Conservation (phyloP, 2,113 vertebrate genomes). For the Indicator indicator region DNA sequence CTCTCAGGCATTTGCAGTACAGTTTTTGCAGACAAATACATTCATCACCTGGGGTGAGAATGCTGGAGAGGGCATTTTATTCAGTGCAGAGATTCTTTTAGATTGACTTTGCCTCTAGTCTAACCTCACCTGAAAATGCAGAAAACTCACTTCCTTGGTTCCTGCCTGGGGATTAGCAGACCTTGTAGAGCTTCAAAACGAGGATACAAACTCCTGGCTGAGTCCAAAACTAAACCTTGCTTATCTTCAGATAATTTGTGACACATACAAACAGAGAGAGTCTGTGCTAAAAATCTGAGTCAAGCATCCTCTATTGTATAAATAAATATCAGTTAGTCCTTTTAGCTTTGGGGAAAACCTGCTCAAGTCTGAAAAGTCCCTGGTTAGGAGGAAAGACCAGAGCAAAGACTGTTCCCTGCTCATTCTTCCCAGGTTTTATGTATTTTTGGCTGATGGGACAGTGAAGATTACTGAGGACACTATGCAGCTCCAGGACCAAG, state of each 20-base stretch:
- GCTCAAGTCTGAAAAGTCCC: neutral
- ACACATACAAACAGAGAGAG: neutral
- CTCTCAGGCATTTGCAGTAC: neutral
- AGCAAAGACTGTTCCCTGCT: neutral
- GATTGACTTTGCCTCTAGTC: neutral
- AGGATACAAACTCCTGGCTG: neutral
- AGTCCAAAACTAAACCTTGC: neutral
- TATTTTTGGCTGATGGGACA: neutral
- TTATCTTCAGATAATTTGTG: neutral
- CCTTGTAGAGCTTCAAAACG: neutral
- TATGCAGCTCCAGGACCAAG: neutral
- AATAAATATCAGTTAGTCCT: neutral
- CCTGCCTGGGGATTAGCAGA: neutral
- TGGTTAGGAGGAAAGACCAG: neutral
- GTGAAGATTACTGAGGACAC: neutral
- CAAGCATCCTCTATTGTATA: neutral
- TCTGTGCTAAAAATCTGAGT: neutral
- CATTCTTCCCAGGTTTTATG: neutral
- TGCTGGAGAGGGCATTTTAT: neutral
- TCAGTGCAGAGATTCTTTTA: neutral
- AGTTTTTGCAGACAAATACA: neutral
- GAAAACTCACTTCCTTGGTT: neutral
- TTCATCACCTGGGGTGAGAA: neutral
- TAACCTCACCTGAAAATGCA: neutral
- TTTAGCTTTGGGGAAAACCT: neutral